phyloP scores from a whole-genome alignment of 2,797 vertebrate species.

The Myioborus melanocephalus region DNA sequence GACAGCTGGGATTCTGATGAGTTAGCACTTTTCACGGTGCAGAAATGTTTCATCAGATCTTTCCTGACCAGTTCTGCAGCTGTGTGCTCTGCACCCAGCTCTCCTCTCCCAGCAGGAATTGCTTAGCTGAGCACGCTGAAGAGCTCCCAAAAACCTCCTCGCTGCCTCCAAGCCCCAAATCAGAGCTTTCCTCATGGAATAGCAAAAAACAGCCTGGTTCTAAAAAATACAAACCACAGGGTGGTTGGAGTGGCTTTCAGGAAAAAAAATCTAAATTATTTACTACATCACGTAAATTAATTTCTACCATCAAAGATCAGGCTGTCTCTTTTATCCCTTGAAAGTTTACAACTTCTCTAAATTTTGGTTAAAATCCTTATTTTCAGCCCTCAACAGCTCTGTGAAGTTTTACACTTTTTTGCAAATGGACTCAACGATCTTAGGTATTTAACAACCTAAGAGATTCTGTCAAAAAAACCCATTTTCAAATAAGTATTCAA shows the following conservation, averaged over 20 bases:
- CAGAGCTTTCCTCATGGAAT: not conserved
- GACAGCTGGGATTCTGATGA: constrained; percentile 4
- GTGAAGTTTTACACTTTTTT: not conserved
- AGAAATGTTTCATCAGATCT: constrained; percentile 40
- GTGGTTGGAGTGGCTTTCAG: not conserved
- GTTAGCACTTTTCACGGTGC: not conserved
- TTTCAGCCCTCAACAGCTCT: not conserved
- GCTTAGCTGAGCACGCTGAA: accelerated
- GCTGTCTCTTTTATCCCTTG: not conserved
- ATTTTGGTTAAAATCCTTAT: not conserved
- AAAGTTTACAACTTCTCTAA: not conserved
- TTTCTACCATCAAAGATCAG: not conserved
- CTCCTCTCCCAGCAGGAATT: not conserved
- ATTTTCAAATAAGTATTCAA: not conserved
- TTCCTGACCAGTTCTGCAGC: constrained; percentile 60
- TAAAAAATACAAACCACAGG: not conserved
- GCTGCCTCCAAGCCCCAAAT: not conserved
- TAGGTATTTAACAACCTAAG: not conserved
- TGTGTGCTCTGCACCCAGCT: not conserved
- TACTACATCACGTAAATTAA: not conserved
- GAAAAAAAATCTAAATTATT: not conserved
- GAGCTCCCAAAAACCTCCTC: not conserved
- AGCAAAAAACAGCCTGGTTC: not conserved
- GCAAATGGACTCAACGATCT: not conserved
- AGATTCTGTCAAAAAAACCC: not conserved